phyloP scores from a whole-genome alignment of 2,113 vertebrate species.

The Corynorhinus townsendii region DNA sequence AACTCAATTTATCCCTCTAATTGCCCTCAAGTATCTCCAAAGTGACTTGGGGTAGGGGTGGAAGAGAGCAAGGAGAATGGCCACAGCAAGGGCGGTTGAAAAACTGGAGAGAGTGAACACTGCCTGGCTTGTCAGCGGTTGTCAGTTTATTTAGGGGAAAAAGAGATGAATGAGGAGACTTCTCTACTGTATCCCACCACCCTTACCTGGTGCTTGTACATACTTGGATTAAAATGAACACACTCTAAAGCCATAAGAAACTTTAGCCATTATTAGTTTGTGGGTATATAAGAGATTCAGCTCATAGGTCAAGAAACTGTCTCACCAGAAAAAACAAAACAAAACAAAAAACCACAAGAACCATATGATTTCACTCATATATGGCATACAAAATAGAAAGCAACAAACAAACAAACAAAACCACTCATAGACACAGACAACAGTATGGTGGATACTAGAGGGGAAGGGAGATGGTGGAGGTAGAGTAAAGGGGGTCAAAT shows the following conservation, averaged over 20 bases:
- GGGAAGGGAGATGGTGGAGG: background rate
- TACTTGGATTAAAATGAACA: background rate
- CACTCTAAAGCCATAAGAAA: background rate
- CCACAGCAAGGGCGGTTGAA: background rate
- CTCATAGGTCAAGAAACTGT: background rate
- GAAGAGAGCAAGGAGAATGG: background rate
- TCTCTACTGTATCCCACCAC: accelerated
- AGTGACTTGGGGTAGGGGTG: background rate
- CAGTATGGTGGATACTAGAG: background rate
- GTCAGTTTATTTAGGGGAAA: background rate
- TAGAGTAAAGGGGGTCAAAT: background rate
- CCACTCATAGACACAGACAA: background rate
- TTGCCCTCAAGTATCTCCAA: background rate
- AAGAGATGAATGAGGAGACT: background rate
- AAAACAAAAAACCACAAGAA: background rate
- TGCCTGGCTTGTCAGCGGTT: background rate
- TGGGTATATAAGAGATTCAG: background rate
- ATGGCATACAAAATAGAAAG: background rate
- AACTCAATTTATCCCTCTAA: background rate
- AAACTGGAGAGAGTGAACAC: background rate
- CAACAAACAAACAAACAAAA: background rate
- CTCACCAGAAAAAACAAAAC: background rate
- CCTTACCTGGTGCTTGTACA: background rate
- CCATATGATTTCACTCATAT: background rate
- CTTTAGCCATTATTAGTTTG: background rate